Conservation (phyloP, 2,888 invertebrate genomes). For the Ochropleura plecta region DNA sequence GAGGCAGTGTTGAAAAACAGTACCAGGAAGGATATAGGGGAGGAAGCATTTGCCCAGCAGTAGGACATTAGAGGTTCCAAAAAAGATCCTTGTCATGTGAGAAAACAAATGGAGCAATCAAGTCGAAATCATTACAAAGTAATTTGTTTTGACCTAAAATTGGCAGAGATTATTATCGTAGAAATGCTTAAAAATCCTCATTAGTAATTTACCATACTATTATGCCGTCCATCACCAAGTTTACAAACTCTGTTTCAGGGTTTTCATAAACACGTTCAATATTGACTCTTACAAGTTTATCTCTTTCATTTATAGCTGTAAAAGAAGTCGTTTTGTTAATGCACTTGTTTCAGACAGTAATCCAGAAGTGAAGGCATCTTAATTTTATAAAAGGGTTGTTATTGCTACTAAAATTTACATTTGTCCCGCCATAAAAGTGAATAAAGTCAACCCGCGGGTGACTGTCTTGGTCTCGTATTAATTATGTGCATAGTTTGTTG, state of each 20-base stretch:
- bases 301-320: constrained; percentile 6
- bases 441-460: constrained; percentile 54
- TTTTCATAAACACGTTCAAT: neutral
- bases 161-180: neutral
- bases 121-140: neutral
- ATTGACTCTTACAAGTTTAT: neutral
- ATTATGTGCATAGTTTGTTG: constrained; percentile 66
- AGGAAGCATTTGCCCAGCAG: neutral
- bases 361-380: constrained; percentile 27
- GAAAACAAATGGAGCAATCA: neutral
- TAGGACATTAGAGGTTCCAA: neutral
- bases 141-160: constrained; percentile 2
- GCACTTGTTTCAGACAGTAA: constrained; percentile 34
- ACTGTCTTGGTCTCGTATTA: constrained; percentile 52
- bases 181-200: constrained; percentile 7
- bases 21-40: neutral
- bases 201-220: constrained; percentile 14
- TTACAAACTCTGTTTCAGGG: constrained; percentile 31
- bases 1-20: neutral
- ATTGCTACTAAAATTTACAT: constrained; percentile 55
- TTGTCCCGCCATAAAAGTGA: constrained; percentile 56
- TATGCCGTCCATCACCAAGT: constrained; percentile 2
- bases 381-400: constrained; percentile 49
- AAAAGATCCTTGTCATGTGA: neutral
- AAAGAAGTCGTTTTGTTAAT: constrained; percentile 19